Evolutionary conservation across 2,113 vertebrate species (phyloP), one percentile per base, ranked within the genome.

Genomic region (Okapia johnstoni): DNA sequence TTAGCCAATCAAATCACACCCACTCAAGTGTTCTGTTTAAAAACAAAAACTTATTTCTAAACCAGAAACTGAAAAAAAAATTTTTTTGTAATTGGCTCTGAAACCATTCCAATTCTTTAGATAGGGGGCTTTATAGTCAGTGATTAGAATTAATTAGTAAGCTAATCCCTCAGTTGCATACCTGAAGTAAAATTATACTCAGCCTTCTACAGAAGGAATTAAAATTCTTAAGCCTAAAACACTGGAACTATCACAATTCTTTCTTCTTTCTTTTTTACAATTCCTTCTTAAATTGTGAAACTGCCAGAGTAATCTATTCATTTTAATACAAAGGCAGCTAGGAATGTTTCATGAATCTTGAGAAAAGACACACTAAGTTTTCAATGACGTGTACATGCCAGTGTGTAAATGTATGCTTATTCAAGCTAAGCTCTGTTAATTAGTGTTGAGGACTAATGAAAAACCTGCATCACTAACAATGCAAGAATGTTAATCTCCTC

Each of bases 141-240:
- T 94, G 52, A 46, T 95, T 84, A 93, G 63, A 94, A 92, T 92
- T 94, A 97, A 85, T 84, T 90, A 94, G 58, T 93, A 83, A 93
- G 5, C 10, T 90, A 90, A 43, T 94, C 55, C 14, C 46, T 94
- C 23, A 96, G 76, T 61, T 91, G 55, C 43, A 23, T 76, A 84
- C 5, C 40, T 83, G 46, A 89, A 95, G 23, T 80, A 97, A 93
- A 97, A 97, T 89, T 79, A 93, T 70, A 96, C 46, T 61, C n/a
- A 94, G 92, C 26, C 13, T 76, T 80, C 17, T 36, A 85, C 1
- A 70, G 21, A 92, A 87, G 52, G 80, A 90, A 76, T 79, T 92
- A 79, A 96, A 77, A 90, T 28, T 30, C 66, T 88, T 88, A 88
- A 89, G 90, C 28, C 70, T 93, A 96, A 96, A 92, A 94, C 28